Base-by-base conservation (phyloP, 2,888 invertebrate species). In the Andricus curvator region DNA sequence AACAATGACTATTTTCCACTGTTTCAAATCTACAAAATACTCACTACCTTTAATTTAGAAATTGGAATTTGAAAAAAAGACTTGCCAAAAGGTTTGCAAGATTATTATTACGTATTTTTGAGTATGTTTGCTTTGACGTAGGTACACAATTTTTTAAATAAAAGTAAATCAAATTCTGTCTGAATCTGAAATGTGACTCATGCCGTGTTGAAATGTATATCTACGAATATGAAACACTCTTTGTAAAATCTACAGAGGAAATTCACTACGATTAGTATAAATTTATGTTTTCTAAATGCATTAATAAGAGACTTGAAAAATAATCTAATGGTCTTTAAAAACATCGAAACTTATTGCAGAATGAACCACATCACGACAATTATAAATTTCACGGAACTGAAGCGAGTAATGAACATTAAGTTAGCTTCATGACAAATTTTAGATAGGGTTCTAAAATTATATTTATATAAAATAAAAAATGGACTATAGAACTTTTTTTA, bases 161-260 rank as follows among this genome's bases (percentile, higher is more conserved):
- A 29, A 64, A 64, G 0, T 1, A 64, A 4, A 29, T 60, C 56
- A 8, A 25, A 64, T 64, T 64, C 13, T 29, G 15, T 29, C 22
- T 64, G 1, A 17, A 29, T 64, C 17, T 29, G 29, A 64, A 64
- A 29, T 29, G 29, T 29, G 64, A 64, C 25, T 64, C 74, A 74
- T 74, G 74, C 56, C 60, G 56, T 33, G n/a, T 74, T 60, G 20
- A 37, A n/a, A 13, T 56, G 29, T 56, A 1, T 22, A 22, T 37
- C 74, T 60, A 74, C 74, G 6, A 56, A 56, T 33, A 74, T n/a
- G 56, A 33, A 74, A 74, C 29, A 56, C 33, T 74, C n/a, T 51
- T 74, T 37, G 11, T 33, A 33, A 56, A 74, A 56, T 56, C 74
- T 74, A 74, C 74, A n/a, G 33, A 74, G 25, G 33, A 20, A 37